phyloP scores from a whole-genome alignment of 64 coral and sea anemone species.

The Pachyseris speciosa region DNA sequence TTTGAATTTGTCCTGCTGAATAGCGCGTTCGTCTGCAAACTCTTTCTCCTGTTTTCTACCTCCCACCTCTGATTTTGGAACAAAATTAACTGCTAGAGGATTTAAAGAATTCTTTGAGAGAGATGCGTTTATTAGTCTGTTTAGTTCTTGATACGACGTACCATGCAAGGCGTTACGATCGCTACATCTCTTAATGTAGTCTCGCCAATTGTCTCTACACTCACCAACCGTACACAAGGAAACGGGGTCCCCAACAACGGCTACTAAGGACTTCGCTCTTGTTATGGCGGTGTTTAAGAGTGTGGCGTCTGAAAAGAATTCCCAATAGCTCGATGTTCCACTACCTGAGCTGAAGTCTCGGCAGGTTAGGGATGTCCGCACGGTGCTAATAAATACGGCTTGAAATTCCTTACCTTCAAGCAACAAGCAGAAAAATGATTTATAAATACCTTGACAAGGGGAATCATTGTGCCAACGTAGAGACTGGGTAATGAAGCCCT shows the following conservation, averaged over 20 bases:
- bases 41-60: background rate
- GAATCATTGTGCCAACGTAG: no score
- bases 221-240: constrained; percentile 54
- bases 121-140: background rate
- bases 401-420: constrained; percentile 50
- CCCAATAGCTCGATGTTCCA: background rate
- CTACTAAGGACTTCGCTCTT: constrained; percentile 56
- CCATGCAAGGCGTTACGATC: constrained; percentile 26
- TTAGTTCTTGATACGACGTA: background rate
- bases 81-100: constrained; percentile 21
- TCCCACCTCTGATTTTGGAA: background rate
- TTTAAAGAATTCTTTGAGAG: background rate
- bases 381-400: constrained; percentile 65
- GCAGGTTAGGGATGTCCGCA: constrained; percentile 17
- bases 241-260: constrained; percentile 61
- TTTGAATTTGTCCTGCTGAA: background rate
- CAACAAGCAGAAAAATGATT: background rate
- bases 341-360: background rate
- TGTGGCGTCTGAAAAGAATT: constrained; percentile 66
- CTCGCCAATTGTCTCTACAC: constrained; percentile 33
- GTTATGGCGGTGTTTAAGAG: constrained; percentile 67
- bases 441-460: no score
- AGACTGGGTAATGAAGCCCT: no score
- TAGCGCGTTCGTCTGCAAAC: no score
- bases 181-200: constrained; percentile 58